phyloP scores from a whole-genome alignment of 2,113 vertebrate species.

The Channa argus region DNA sequence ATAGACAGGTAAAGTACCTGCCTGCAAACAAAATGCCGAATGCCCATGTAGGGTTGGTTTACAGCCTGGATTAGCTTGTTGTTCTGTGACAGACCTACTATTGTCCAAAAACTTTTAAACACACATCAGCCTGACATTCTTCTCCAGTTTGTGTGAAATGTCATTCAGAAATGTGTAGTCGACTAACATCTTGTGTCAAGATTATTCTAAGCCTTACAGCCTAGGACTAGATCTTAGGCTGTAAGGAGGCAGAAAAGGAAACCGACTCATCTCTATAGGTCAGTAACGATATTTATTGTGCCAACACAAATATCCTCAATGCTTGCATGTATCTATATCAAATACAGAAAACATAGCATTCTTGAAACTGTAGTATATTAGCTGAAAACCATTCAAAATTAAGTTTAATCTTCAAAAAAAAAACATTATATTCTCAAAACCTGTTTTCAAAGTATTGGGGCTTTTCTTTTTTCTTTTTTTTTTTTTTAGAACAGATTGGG shows the following conservation, averaged over 20 bases:
- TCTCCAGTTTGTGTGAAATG: no score
- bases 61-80: no score
- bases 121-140: no score
- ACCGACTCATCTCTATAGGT: neutral
- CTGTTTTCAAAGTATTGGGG: conserved; percentile 4
- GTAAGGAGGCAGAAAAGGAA: neutral
- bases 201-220: no score
- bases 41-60: no score
- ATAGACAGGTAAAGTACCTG: no score
- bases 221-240: no score
- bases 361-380: conserved; percentile 7
- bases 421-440: conserved; percentile 30
- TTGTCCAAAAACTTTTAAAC: no score
- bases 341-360: conserved; percentile 8
- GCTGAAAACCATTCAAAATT: conserved; percentile 3
- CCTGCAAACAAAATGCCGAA: no score
- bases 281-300: conserved; percentile 65
- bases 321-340: conserved; percentile 18
- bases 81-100: no score
- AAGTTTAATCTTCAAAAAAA: conserved; percentile 17
- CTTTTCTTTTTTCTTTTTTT: neutral
- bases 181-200: no score
- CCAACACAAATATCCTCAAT: conserved; percentile 50
- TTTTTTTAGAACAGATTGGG: conserved; percentile 1
- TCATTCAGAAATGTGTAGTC: no score